phyloP scores from a whole-genome alignment of 2,888 invertebrate species.

The Phymatocera aterrima region DNA sequence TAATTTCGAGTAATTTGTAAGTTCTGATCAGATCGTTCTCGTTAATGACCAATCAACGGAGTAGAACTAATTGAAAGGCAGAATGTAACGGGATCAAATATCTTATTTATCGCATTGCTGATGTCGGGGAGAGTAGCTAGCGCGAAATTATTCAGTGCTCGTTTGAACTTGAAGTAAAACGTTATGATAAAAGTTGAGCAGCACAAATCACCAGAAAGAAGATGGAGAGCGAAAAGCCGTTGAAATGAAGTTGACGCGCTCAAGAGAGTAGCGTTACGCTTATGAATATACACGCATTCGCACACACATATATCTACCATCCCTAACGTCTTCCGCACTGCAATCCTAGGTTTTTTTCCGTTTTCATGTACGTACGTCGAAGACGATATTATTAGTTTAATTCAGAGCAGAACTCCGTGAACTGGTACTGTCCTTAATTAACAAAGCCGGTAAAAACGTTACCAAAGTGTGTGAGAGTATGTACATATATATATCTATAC shows the following conservation, averaged over 20 bases:
- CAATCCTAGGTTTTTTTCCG: background rate
- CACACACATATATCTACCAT: background rate
- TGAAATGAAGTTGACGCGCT: background rate
- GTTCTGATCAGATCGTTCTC: constrained; percentile 5
- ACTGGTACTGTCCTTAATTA: constrained; percentile 35
- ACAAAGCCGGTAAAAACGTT: constrained; percentile 31
- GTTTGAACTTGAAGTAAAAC: constrained; percentile 27
- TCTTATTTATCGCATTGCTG: constrained; percentile 28
- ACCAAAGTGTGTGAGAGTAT: background rate
- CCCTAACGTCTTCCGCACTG: background rate
- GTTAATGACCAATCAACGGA: constrained; percentile 19
- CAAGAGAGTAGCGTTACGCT: no score
- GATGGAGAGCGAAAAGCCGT: constrained; percentile 15
- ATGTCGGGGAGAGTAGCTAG: background rate
- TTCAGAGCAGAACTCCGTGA: constrained; percentile 25
- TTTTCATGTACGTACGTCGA: no score
- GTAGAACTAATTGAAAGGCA: constrained; percentile 27
- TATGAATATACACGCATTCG: no score
- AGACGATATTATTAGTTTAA: constrained; percentile 37
- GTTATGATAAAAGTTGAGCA: constrained; percentile 22
- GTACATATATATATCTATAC: no score
- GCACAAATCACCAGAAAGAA: no score
- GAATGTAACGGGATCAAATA: constrained; percentile 3
- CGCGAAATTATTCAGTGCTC: constrained; percentile 33
- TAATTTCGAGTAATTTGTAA: background rate